phyloP scores from a whole-genome alignment of 2,113 vertebrate genomes.

The Pelecanus crispus region DNA sequence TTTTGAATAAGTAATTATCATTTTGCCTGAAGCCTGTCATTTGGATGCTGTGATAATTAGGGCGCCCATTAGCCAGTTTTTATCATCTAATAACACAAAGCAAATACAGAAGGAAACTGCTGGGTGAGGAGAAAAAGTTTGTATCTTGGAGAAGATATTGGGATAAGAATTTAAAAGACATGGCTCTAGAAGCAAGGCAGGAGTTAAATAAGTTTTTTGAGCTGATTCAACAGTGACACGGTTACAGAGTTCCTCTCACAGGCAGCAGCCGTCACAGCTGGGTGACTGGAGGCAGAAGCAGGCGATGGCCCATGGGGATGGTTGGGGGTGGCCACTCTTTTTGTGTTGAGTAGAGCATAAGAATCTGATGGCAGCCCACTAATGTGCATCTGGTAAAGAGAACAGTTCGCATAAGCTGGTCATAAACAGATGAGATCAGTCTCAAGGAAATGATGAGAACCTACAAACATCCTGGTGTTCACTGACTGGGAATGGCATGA shows the following conservation, averaged over 20 bases:
- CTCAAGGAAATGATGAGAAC: background rate
- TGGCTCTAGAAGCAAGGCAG: background rate
- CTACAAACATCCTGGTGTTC: background rate
- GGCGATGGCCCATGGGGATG: background rate
- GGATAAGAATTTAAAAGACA: background rate
- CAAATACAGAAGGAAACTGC: background rate
- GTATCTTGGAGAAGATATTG: background rate
- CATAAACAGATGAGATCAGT: background rate
- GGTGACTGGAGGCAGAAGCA: background rate
- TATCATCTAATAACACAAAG: background rate
- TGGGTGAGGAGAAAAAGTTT: background rate
- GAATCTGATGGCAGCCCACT: background rate
- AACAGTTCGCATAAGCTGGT: background rate
- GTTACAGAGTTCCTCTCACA: background rate
- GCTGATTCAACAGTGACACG: background rate
- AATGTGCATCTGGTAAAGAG: background rate
- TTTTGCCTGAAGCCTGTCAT: background rate
- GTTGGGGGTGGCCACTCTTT: background rate
- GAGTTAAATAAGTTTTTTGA: background rate
- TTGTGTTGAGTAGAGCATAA: background rate
- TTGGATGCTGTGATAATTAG: slow-evolving; percentile 12
- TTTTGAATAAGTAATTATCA: slow-evolving; percentile 19
- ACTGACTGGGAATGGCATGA: background rate
- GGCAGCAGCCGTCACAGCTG: background rate
- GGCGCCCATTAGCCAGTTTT: slow-evolving; percentile 2